A percentile compares a stretch with the other conserved stretches of the same genome.
Conservation (phyloP, 1,140 invertebrate genomes). For the Pseudoatta argentina region DNA sequence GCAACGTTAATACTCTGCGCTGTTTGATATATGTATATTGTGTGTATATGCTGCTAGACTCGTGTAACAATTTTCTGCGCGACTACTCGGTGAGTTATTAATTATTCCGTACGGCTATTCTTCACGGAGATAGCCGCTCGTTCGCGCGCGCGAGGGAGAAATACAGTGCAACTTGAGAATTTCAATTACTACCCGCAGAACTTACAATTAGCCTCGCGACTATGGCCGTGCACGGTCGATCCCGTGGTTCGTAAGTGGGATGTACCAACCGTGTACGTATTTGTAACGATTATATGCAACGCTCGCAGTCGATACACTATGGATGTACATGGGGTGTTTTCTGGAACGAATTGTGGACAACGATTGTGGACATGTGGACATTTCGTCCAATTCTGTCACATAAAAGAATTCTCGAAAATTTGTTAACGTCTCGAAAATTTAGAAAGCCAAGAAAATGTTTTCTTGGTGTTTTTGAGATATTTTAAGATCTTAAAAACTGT, state of each 20-base stretch:
- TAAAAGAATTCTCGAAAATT: no score
- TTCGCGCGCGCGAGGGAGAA: neutral
- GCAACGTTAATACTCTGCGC: neutral
- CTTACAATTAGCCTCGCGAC: constrained; percentile 60
- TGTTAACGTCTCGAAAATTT: neutral
- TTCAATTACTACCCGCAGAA: constrained; percentile 55
- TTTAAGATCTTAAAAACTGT: neutral
- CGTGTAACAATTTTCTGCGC: constrained; percentile 29
- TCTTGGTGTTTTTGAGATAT: neutral
- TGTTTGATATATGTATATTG: neutral
- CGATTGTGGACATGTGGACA: neutral
- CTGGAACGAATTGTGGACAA: neutral
- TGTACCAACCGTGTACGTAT: constrained; percentile 37
- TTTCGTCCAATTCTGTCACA: no score
- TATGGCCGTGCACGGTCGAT: constrained; percentile 54
- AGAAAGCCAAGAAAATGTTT: neutral
- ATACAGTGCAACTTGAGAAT: constrained; percentile 46
- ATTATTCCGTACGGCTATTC: constrained; percentile 30
- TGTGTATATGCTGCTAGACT: neutral
- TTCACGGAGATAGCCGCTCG: constrained; percentile 9
- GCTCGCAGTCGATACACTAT: constrained; percentile 35
- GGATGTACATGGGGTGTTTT: neutral
- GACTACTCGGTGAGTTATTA: constrained; percentile 27
- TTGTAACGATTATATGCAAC: constrained; percentile 61
- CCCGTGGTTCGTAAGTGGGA: constrained; percentile 40